Base-by-base conservation (phyloP, 2,888 invertebrate genomes). In the Torymus texanus region DNA sequence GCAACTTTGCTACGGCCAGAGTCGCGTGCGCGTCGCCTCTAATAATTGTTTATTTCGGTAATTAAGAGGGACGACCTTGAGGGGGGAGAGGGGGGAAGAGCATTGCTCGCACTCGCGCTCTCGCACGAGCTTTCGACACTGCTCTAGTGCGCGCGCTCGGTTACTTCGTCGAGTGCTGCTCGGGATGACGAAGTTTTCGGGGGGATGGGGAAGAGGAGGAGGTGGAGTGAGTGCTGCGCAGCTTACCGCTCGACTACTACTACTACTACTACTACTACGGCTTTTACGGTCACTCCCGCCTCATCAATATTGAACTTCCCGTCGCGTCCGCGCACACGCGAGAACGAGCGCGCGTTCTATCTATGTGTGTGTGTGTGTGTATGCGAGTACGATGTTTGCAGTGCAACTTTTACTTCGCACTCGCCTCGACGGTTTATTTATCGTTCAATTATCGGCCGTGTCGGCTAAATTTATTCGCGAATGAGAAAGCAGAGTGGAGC, bases 11-110 rank as follows among this genome's bases (percentile, higher is more conserved):
- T 3, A 12, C 8, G 41, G 41, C 41, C 55, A 51, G 8, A 12
- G 8, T 2, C 2, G 16, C 41, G 18, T 51, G 3, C 66, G 18
- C 24, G 76, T 14, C 50, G n/a, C 29, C 56, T 62, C 61, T 75
- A 67, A 72, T 78, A 81, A 75, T 78, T 78, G 65, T 75, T 81
- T 65, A 62, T 68, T 58, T 59, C 62, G 13, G 68, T 72, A 56
- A 81, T 76, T 55, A 71, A 66, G 75, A 63, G 58, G 18, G 55
- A 71, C 61, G 71, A 66, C 51, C 51, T 75, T 61, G 55, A 58
- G 58, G 16, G 8, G 8, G 59, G 10, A 3, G 16, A 3, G 8
- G 12, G 16, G 4, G 29, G 2, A 29, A 29, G 29, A 41, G 41
- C 41, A 41, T 41, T 58, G n/a, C 51, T 70, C 18, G 56, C 50